Conservation (phyloP, 2,888 invertebrate species). For the Sphaeridia pumilis region DNA sequence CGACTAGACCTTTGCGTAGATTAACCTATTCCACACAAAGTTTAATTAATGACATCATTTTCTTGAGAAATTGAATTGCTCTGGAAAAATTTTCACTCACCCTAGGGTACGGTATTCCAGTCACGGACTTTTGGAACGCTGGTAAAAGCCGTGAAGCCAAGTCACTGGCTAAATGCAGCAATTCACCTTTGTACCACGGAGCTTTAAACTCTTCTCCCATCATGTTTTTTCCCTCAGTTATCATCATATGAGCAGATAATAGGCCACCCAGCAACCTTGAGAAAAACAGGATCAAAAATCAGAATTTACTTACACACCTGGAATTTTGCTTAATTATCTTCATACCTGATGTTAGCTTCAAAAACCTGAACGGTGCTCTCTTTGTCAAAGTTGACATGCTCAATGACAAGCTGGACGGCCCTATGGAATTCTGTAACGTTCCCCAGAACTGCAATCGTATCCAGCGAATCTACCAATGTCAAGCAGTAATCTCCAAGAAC, state of each 20-base stretch:
- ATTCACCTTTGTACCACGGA: conserved; percentile 46
- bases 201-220: conserved; percentile 44
- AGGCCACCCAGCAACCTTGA: conserved; percentile 47
- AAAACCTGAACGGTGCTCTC: conserved; percentile 52
- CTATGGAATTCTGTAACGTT: conserved; percentile 48
- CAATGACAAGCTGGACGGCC: conserved; percentile 47
- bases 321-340: not conserved
- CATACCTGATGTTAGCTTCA: conserved; percentile 50
- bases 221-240: conserved; percentile 45
- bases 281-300: not conserved
- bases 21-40: conserved; percentile 42
- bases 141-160: conserved; percentile 48
- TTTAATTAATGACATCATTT: not conserved
- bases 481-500: conserved; percentile 52
- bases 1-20: conserved; percentile 44
- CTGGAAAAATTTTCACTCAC: conserved; percentile 34
- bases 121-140: conserved; percentile 49
- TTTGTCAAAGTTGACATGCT: conserved; percentile 49
- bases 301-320: not conserved
- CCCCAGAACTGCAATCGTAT: conserved; percentile 49
- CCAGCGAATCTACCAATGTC: conserved; percentile 49
- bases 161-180: conserved; percentile 50
- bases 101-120: conserved; percentile 48
- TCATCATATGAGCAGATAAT: conserved; percentile 51
- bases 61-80: not conserved